Base-by-base conservation (phyloP, 2,888 invertebrate species). In the Parthenolecanium corni region DNA sequence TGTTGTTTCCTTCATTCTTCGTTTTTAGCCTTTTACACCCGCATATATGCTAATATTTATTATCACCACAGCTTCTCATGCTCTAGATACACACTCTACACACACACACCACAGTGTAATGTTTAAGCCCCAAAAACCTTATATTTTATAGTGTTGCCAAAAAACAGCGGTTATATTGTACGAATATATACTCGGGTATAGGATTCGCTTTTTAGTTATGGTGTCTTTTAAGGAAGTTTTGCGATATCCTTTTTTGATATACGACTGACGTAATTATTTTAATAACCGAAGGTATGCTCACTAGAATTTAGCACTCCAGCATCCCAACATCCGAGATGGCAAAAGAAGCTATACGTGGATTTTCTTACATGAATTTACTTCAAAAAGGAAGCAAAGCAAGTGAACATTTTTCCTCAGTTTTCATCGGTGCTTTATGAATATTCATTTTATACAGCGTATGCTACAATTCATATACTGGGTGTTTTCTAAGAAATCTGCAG, bases 11-110 rank as follows among this genome's bases (percentile, higher is more conserved):
- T 31, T 31, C 47, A 46, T 58, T 58, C 58, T 49, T 36, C 47
- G 58, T 31, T 31, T 31, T 58, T 58, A 49, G 49, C 58, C 49
- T 49, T 57, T 58, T 49, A 49, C 47, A 31, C 36, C 47, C 49
- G 44, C 58, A 58, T 58, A 58, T 58, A 58, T 58, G 58, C 49
- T 58, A 47, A 58, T 58, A 58, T 58, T 58, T 58, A 58, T 58
- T 58, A 58, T 47, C 58, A 18, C 25, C 25, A 47, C 20, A 58
- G 47, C 58, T 58, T 58, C 47, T 58, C 9, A 31, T 31, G 31
- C 31, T 31, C 5, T 31, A 31, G 4, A 4, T 31, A 9, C 9
- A 31, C 31, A 31, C 31, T 31, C 4, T 31, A 31, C 9, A 31
- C 31, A 16, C n/a, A 20, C 46, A 9, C 46, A 14, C 1, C n/a